Conservation (phyloP, 2,113 vertebrate genomes). For the Salvelinus fontinalis region DNA sequence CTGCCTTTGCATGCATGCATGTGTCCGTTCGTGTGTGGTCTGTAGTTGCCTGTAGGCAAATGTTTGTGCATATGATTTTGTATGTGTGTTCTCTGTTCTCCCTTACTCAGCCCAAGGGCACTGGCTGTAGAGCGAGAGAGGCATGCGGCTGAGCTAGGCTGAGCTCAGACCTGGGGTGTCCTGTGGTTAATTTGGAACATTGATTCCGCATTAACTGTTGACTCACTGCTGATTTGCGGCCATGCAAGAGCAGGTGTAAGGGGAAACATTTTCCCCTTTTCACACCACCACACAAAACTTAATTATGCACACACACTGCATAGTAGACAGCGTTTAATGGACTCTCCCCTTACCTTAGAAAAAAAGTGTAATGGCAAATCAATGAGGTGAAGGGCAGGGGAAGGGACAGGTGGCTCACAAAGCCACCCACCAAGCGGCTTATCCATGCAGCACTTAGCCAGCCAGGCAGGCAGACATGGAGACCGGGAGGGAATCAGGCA, state of each 20-base stretch:
- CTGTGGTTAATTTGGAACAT: conserved; percentile 75
- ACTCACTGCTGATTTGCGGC: conserved; percentile 65
- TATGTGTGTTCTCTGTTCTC: conserved; percentile 34
- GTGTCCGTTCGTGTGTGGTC: conserved; percentile 13
- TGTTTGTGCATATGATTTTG: background rate
- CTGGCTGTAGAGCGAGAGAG: conserved; percentile 32
- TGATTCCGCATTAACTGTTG: conserved; percentile 74
- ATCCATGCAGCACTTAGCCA: conserved; percentile 29
- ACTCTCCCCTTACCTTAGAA: conserved; percentile 71
- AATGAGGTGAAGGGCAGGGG: conserved; percentile 73
- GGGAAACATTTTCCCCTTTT: conserved; percentile 45
- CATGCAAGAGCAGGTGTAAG: conserved; percentile 59
- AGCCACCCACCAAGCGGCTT: conserved; percentile 42
- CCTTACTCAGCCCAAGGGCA: conserved; percentile 57
- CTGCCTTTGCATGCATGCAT: conserved; percentile 17
- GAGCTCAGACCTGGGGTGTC: conserved; percentile 42
- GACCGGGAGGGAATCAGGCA: background rate
- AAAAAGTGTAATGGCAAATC: conserved; percentile 75
- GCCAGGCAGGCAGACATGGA: background rate
- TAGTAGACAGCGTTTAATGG: conserved; percentile 70
- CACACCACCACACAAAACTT: conserved; percentile 39
- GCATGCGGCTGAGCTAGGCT: conserved; percentile 3
- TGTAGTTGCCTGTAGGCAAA: background rate
- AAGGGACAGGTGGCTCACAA: conserved; percentile 50
- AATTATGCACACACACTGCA: conserved; percentile 68